Base-by-base conservation (phyloP, 2,113 vertebrate genomes). In the Mola mola region DNA sequence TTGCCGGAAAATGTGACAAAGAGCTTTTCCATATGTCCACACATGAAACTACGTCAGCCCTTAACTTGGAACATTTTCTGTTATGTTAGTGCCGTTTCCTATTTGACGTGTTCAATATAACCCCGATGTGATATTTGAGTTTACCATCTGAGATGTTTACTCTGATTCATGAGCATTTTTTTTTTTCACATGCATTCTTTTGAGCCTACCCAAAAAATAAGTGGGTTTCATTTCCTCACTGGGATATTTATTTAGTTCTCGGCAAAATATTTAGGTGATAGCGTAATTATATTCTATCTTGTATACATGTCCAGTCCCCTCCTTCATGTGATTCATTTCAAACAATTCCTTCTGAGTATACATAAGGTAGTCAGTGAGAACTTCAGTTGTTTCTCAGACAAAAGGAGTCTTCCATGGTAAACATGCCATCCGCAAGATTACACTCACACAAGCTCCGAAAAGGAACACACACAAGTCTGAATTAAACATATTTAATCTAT, bases 221-320 rank as follows among this genome's bases (percentile, higher is more conserved):
- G 52, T 51, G 22, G 77, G 70, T 74, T 83, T 86, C 72, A 85
- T 87, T 87, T 89, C 87, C 84, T 82, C 25, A 12, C 77, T 3
- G 28, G 69, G 22, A 24, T 88, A 88, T 90, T 90, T 90, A 88
- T 91, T 88, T 89, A 78, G 81, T 67, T 83, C 60, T 68, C 66
- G 11, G 65, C 66, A 81, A 89, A 92, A 92, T 89, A 90, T 91
- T 90, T 89, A 83, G 81, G 75, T 64, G 83, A 81, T 66, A 75
- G 82, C 50, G 62, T 89, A 86, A 90, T 90, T 89, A 87, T 85
- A 87, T 88, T 91, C 87, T 86, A 81, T 88, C 76, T 87, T 88
- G 84, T 87, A 83, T 84, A 87, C 73, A 83, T 77, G 62, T 86
- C 82, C 25, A 65, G 59, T 82, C 72, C 62, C 65, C 79, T 83